Conservation (phyloP, 2,113 vertebrate species). For the Gymnogyps californianus region DNA sequence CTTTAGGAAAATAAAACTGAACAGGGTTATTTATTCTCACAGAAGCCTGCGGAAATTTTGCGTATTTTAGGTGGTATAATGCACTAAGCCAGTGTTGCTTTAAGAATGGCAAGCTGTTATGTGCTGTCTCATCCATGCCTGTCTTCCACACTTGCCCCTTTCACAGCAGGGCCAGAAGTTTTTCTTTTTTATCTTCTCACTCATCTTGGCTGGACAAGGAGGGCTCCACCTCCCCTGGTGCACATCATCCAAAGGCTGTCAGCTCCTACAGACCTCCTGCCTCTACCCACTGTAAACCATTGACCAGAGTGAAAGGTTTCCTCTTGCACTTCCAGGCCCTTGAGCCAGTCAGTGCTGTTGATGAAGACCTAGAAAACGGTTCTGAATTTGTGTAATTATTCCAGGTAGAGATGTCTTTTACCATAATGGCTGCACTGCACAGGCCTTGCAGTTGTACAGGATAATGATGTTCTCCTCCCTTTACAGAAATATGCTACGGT, state of each 20-base stretch:
- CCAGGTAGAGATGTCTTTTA: not conserved
- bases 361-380: not conserved
- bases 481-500: fast-evolving
- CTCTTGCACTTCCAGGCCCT: not conserved
- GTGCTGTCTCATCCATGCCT: not conserved
- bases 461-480: not conserved
- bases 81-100: not conserved
- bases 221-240: not conserved
- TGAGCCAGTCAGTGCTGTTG: too few species aligned
- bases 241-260: not conserved
- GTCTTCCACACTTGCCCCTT: not conserved
- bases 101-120: not conserved
- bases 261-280: not conserved
- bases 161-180: not conserved
- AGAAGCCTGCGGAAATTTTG: not conserved
- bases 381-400: not conserved
- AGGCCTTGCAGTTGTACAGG: too few species aligned
- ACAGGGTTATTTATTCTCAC: not conserved
- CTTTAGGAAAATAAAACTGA: not conserved
- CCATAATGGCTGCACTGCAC: not conserved
- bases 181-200: not conserved
- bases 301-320: not conserved
- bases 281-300: not conserved
- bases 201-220: not conserved
- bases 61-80: not conserved